phyloP scores from a whole-genome alignment of 2,113 vertebrate genomes.

The Apodemus speciosus region DNA sequence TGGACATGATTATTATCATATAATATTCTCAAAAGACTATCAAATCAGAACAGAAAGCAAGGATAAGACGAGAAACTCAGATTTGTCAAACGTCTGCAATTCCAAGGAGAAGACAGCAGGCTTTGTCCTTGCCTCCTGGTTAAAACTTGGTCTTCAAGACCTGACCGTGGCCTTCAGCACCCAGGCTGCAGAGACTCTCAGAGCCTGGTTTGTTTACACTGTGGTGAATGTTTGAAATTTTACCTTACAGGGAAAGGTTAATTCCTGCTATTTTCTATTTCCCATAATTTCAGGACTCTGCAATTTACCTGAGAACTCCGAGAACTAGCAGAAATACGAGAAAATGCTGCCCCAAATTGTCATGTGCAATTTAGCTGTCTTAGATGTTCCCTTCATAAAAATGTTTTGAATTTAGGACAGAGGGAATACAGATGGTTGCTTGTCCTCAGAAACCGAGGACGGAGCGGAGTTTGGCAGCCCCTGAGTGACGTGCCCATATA shows the following conservation, averaged over 20 bases:
- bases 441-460: constrained; percentile 57
- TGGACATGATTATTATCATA: neutral
- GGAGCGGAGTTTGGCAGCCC: constrained; percentile 4
- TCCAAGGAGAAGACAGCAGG: neutral
- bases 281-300: constrained; percentile 60
- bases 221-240: constrained; percentile 38
- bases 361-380: constrained; percentile 62
- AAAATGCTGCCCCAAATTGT: constrained; percentile 60
- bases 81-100: neutral
- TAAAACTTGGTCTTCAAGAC: neutral
- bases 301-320: constrained; percentile 68
- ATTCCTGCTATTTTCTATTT: constrained; percentile 59
- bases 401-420: constrained; percentile 30
- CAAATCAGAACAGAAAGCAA: neutral
- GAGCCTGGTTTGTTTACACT: constrained; percentile 51
- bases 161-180: neutral
- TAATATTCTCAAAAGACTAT: neutral
- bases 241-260: constrained; percentile 34
- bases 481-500: constrained; percentile 9
- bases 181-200: neutral
- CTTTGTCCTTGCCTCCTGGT: neutral
- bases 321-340: constrained; percentile 60
- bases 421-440: constrained; percentile 33
- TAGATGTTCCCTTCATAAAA: constrained; percentile 31
- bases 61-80: neutral